These are phyloP conservation scores for Amblyornis subalaris DNA, from an alignment of 2,113 vertebrate species.

Conservation along the genomic window DNA sequence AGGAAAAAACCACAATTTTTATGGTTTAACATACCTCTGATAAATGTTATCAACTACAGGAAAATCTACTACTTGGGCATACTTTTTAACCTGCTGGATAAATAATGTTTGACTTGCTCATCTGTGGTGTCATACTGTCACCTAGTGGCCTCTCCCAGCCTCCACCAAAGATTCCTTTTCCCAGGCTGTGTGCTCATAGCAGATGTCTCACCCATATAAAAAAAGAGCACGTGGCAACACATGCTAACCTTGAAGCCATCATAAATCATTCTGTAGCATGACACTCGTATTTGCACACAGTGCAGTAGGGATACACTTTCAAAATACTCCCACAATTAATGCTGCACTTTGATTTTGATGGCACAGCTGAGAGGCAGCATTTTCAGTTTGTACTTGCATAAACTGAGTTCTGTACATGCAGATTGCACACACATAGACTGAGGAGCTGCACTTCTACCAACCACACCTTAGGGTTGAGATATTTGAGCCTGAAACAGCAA, in stretches of 20 bases:
- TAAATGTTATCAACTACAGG: not conserved
- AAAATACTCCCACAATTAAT: not conserved
- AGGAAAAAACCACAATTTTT: rapidly evolving
- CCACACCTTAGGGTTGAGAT: rapidly evolving
- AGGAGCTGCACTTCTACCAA: rapidly evolving
- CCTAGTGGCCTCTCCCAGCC: not conserved
- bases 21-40: not conserved
- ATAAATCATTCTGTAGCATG: not conserved
- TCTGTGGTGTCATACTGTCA: not conserved
- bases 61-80: rapidly evolving
- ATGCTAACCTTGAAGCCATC: not conserved
- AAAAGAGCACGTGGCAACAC: rapidly evolving
- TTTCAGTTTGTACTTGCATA: rapidly evolving
- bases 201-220: rapidly evolving
- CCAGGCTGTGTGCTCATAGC: rapidly evolving
- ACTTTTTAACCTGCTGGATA: not conserved
- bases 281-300: not conserved
- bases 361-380: rapidly evolving
- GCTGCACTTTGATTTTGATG: no score
- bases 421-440: rapidly evolving
- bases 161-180: rapidly evolving
- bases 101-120: not conserved
- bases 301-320: rapidly evolving
- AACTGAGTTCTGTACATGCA: rapidly evolving
- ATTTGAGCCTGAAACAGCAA: not conserved